A percentile compares a stretch with the other conserved stretches of the same genome.
Evolutionary conservation across 2,888 invertebrate genomes (phyloP).

Genomic region (Caradrina clavipalpis): DNA sequence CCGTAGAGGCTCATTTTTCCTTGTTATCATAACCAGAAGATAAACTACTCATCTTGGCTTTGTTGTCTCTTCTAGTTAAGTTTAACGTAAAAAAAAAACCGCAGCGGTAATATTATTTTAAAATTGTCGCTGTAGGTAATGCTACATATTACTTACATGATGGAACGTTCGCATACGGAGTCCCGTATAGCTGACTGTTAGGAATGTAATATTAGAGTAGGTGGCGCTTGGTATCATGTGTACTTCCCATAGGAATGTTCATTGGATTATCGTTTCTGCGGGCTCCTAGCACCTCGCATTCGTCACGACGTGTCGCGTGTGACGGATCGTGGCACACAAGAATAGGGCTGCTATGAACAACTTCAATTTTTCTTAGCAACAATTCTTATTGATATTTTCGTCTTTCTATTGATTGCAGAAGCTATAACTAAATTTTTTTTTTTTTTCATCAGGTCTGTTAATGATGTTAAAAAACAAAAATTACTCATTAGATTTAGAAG

Average conservation of each 20-base stretch:
- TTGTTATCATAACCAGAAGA: conserved; percentile 13
- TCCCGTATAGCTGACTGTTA: conserved; percentile 33
- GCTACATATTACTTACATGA: conserved; percentile 38
- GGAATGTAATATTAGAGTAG: conserved; percentile 62
- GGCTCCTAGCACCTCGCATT: conserved; percentile 59
- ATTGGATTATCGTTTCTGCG: conserved; percentile 62
- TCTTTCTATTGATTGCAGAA: too few relatives aligned
- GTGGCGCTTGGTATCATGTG: conserved; percentile 52
- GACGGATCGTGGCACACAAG: conserved; percentile 61
- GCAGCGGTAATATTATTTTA: conserved; percentile 11
- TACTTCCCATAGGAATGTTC: conserved; percentile 62
- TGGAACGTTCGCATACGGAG: conserved; percentile 43
- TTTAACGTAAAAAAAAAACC: neutral
- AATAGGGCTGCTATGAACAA: conserved; percentile 50
- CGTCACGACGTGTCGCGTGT: conserved; percentile 66
- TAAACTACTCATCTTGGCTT: conserved; percentile 4
- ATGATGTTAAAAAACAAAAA: neutral
- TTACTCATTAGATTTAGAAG: neutral
- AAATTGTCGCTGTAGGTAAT: conserved; percentile 30
- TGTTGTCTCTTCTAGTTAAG: neutral
- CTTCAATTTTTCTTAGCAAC: neutral
- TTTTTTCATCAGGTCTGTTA: conserved; percentile 17
- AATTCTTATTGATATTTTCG: neutral
- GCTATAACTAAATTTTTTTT: neutral
- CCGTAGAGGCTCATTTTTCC: conserved; percentile 24